Conservation (phyloP, 2,797 vertebrate species). For the Onychomys arenicola region DNA sequence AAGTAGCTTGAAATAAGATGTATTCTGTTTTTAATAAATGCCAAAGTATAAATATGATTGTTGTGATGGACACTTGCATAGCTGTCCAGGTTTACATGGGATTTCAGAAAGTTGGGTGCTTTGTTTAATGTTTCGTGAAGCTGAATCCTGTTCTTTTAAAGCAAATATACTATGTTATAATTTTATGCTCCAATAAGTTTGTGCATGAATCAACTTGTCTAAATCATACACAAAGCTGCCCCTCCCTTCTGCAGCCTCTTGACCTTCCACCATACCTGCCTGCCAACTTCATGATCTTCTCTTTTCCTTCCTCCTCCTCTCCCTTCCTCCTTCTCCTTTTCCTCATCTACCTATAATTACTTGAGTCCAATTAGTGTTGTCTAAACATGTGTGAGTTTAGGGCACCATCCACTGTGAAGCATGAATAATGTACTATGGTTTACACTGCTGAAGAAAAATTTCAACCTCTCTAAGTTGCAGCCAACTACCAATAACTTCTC, state of each 20-base stretch:
- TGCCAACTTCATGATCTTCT: neutral
- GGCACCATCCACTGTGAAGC: neutral
- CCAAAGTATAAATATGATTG: neutral
- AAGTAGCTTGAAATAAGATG: neutral
- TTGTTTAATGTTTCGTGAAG: neutral
- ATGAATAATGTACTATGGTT: neutral
- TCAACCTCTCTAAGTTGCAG: neutral
- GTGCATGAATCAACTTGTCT: neutral
- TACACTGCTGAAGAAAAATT: neutral
- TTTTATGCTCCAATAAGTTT: neutral
- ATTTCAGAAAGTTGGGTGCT: neutral
- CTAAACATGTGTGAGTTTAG: too few species aligned
- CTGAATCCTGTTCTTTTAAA: neutral
- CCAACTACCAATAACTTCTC: neutral
- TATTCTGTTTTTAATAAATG: neutral
- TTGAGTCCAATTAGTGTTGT: neutral
- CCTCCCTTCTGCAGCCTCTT: neutral
- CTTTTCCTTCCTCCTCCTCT: neutral
- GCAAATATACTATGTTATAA: neutral
- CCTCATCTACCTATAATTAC: too few species aligned
- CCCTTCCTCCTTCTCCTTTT: neutral
- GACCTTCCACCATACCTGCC: neutral
- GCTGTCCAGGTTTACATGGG: neutral
- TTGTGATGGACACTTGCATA: too few species aligned
- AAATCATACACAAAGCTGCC: neutral